Percentiles rank a stretch among this genome's conserved stretches.
These are phyloP conservation scores for Darevskia mixta DNA, from an alignment of 2,797 vertebrate species.

Conservation along the genomic window DNA sequence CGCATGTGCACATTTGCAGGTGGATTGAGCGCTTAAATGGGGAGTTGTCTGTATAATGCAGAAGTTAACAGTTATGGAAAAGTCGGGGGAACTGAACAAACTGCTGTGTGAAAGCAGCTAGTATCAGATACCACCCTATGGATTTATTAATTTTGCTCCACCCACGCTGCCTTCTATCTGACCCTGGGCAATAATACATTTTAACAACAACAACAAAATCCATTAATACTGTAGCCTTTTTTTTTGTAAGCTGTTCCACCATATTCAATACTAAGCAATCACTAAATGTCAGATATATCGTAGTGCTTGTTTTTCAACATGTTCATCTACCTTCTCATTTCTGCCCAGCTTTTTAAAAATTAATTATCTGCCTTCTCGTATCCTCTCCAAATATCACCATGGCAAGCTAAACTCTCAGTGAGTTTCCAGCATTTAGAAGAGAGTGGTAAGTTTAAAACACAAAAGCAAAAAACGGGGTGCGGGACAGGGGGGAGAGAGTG, in stretches of 20 bases:
- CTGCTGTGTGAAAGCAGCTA: too few relatives aligned
- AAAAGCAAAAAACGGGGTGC: not conserved
- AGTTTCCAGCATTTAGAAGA: not conserved
- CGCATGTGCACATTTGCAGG: too few relatives aligned
- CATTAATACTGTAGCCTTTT: not conserved
- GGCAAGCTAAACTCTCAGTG: not conserved
- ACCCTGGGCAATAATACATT: not conserved
- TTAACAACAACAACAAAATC: not conserved
- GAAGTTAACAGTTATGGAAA: too few relatives aligned
- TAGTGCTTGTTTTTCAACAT: not conserved
- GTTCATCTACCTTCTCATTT: not conserved
- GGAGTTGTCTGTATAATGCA: too few relatives aligned
- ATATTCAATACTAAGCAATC: not conserved
- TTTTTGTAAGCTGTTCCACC: not conserved
- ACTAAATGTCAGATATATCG: not conserved
- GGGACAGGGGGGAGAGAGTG: not conserved
- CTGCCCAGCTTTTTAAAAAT: not conserved
- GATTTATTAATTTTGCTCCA: not conserved
- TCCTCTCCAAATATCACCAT: not conserved
- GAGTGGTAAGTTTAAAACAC: not conserved
- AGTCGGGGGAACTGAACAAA: too few relatives aligned
- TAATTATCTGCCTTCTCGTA: not conserved
- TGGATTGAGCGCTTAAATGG: too few relatives aligned
- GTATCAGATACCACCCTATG: too few relatives aligned
- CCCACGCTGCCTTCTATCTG: not conserved